Base-by-base conservation (phyloP, 2,888 invertebrate genomes). In the Spisula solida region DNA sequence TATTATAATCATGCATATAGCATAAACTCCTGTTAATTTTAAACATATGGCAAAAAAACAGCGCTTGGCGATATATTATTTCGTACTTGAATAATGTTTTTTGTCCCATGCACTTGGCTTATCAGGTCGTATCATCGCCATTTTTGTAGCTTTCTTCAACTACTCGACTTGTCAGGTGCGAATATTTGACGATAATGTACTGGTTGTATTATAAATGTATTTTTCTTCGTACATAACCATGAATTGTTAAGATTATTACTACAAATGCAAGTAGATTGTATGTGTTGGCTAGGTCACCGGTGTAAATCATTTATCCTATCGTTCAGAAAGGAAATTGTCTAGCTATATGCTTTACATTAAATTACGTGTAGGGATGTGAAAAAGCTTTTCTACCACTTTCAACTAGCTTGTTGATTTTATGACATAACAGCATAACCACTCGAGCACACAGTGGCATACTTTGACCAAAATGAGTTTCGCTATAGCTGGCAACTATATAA, bases 81-180 rank as follows among this genome's bases (percentile, higher is more conserved):
- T 83, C 83, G 25, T 31, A 51, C 75, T 83, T 83, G 83, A 83
- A 75, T 75, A 83, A 83, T 83, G 83, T 51, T 83, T 83, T 80
- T 75, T 83, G 83, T 83, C 83, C 83, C 47, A 75, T 25, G 70
- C 25, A 51, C 79, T 79, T 25, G 85, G 85, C 85, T 78, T 85
- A 85, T 85, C 85, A 47, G 85, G 12, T 41, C 29, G 51, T 79
- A 85, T 56, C 78, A 85, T 85, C 85, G 29, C 25, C 16, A 79
- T 85, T 78, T 75, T 70, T 85, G 85, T 78, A 79, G 79, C 34
- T 75, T 85, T 83, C 83, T 10, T 34, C 55, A 78, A 51, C 20
- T 56, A 34, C 55, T 41, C 56, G 31, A 18, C 25, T 75, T 25
- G 85, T 78, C 85, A 85, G 85, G 85, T 85, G 85, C 78, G 85